Conservation (phyloP, 2,113 vertebrate species). For the cat (Felis catus) region DNA sequence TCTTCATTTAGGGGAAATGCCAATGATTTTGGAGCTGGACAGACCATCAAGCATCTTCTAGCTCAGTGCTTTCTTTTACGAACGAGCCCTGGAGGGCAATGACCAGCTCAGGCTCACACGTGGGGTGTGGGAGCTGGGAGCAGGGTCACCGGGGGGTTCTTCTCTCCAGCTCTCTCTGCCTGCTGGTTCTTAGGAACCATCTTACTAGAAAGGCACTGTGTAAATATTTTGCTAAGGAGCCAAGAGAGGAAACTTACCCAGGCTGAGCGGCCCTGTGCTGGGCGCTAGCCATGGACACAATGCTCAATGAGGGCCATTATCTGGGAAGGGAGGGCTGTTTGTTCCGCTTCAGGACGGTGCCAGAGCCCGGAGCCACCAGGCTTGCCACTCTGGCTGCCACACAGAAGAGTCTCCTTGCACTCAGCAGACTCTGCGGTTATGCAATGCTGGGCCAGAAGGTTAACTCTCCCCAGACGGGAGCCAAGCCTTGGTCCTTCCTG, state of each 20-base stretch:
- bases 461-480: conserved; percentile 61
- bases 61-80: neutral
- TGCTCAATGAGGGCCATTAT: conserved; percentile 77
- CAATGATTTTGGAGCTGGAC: neutral
- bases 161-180: conserved; percentile 9
- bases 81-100: neutral
- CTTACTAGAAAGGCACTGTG: conserved; percentile 70
- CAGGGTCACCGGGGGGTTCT: neutral
- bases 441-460: conserved; percentile 63
- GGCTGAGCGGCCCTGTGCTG: conserved; percentile 67
- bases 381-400: conserved; percentile 73
- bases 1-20: neutral
- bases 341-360: conserved; percentile 71
- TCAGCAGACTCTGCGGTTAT: conserved; percentile 72
- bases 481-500: conserved; percentile 65
- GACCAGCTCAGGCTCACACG: neutral
- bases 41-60: neutral
- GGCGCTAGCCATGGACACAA: conserved; percentile 76
- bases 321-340: conserved; percentile 74
- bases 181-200: conserved; percentile 55
- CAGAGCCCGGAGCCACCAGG: conserved; percentile 78
- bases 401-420: conserved; percentile 74
- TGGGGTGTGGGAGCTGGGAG: neutral
- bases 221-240: conserved; percentile 78
- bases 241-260: conserved; percentile 77